Conservation (phyloP, 2,888 invertebrate species). For the Cataglyphis albicans region DNA sequence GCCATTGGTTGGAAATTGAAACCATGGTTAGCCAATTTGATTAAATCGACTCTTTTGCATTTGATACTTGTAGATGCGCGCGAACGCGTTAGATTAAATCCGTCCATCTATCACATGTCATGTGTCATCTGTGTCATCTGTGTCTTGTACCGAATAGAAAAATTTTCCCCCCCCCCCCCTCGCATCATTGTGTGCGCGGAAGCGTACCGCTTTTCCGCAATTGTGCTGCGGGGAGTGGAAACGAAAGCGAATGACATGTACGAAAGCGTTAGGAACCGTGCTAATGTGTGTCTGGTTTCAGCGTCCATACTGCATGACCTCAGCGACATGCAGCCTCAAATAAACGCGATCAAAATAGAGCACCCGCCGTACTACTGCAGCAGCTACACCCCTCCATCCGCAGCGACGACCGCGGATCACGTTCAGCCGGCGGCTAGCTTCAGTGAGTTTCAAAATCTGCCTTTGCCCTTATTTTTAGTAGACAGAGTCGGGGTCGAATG, state of each 20-base stretch:
- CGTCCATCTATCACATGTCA: neutral
- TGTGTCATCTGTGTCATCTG: neutral
- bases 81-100: neutral
- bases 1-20: slow-evolving; percentile 24
- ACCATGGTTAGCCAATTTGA: neutral
- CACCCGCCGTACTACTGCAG: slow-evolving; percentile 93
- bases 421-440: slow-evolving; percentile 85
- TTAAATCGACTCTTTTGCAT: neutral
- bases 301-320: slow-evolving; percentile 98
- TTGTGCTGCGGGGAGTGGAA: slow-evolving; percentile 43
- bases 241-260: slow-evolving; percentile 64
- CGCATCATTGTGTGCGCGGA: slow-evolving; percentile 46
- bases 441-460: slow-evolving; percentile 83
- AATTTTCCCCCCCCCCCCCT: neutral
- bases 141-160: neutral
- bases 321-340: slow-evolving; percentile 91
- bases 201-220: slow-evolving; percentile 53
- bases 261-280: slow-evolving; percentile 70
- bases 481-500: slow-evolving; percentile 51
- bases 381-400: slow-evolving; percentile 91
- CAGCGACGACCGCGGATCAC: slow-evolving; percentile 87
- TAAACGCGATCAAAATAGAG: slow-evolving; percentile 93
- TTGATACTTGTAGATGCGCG: neutral
- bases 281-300: slow-evolving; percentile 87
- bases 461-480: slow-evolving; percentile 70